A percentile compares a stretch with the other conserved stretches of the same genome.
Conservation (phyloP, 1,140 invertebrate genomes). For the Neoseiulus cucumeris region DNA sequence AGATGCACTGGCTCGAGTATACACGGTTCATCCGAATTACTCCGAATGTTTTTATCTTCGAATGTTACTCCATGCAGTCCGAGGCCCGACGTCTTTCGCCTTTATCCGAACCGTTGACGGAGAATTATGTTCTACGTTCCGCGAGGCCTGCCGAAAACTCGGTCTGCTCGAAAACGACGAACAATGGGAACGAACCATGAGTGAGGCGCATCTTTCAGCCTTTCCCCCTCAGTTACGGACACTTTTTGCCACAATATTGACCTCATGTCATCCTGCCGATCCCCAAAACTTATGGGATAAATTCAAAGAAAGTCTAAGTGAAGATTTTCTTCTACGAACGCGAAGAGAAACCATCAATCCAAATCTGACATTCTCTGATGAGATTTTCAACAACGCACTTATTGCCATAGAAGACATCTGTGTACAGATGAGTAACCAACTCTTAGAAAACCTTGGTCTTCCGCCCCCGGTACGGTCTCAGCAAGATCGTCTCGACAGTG, state of each 20-base stretch:
- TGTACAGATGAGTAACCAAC: neutral
- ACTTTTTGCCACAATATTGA: slow-evolving; percentile 27
- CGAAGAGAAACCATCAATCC: neutral
- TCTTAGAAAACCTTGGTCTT: neutral
- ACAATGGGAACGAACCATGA: slow-evolving; percentile 26
- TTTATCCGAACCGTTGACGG: slow-evolving; percentile 28
- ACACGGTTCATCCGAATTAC: slow-evolving; percentile 10
- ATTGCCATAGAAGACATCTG: slow-evolving; percentile 14
- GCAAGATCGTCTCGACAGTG: neutral
- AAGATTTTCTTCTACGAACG: slow-evolving; percentile 12
- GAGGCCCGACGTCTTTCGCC: slow-evolving; percentile 26
- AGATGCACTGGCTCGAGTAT: no score
- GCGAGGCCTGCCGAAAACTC: slow-evolving; percentile 25
- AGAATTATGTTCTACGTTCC: slow-evolving; percentile 27
- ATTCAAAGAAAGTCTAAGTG: slow-evolving; percentile 14
- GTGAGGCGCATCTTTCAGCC: slow-evolving; percentile 26
- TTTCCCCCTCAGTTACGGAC: slow-evolving; percentile 21
- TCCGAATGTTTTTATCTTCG: slow-evolving; percentile 28
- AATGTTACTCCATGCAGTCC: slow-evolving; percentile 28
- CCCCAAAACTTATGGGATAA: slow-evolving; percentile 16
- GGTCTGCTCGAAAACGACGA: slow-evolving; percentile 25
- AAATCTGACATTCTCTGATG: neutral
- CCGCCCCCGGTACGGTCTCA: neutral
- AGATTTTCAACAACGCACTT: slow-evolving; percentile 14
- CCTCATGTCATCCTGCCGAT: slow-evolving; percentile 23